A percentile compares a stretch with the other conserved stretches of the same genome.
phyloP scores from a whole-genome alignment of 2,797 vertebrate genomes.

The Sebastes reedi region DNA sequence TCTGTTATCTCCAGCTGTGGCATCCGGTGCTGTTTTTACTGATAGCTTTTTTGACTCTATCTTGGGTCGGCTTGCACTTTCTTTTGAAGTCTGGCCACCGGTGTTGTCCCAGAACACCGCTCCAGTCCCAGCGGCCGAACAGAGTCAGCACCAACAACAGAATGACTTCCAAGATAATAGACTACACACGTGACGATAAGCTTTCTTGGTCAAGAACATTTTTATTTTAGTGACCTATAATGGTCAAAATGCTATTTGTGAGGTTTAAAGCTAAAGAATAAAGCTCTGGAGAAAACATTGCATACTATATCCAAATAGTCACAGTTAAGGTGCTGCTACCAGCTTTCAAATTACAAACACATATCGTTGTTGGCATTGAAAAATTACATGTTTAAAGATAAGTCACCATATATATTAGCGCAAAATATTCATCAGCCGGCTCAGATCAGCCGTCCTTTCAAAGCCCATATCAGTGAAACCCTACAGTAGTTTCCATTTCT shows the following conservation, averaged over 20 bases:
- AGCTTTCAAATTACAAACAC: background rate
- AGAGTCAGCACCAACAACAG: constrained; percentile 14
- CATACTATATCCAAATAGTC: background rate
- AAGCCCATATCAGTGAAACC: constrained; percentile 34
- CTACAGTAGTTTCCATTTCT: constrained; percentile 51
- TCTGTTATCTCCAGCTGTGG: constrained; percentile 41
- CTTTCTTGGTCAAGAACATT: background rate
- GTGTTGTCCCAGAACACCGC: constrained; percentile 20
- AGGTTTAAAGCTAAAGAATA: background rate
- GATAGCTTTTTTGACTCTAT: constrained; percentile 49
- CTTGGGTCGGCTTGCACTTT: constrained; percentile 38
- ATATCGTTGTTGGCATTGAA: background rate
- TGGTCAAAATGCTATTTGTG: background rate
- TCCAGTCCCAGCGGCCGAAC: background rate
- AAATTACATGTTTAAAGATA: constrained; percentile 11
- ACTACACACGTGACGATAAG: background rate
- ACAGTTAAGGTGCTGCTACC: background rate
- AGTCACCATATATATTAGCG: background rate
- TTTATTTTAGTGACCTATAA: background rate
- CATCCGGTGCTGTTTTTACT: constrained; percentile 39
- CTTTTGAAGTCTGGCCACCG: constrained; percentile 42
- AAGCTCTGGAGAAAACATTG: background rate
- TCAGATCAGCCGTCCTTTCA: constrained; percentile 23
- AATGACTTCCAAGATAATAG: background rate
- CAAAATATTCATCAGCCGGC: constrained; percentile 16